Base-by-base conservation (phyloP, 2,113 vertebrate genomes). In the Lepus europaeus region DNA sequence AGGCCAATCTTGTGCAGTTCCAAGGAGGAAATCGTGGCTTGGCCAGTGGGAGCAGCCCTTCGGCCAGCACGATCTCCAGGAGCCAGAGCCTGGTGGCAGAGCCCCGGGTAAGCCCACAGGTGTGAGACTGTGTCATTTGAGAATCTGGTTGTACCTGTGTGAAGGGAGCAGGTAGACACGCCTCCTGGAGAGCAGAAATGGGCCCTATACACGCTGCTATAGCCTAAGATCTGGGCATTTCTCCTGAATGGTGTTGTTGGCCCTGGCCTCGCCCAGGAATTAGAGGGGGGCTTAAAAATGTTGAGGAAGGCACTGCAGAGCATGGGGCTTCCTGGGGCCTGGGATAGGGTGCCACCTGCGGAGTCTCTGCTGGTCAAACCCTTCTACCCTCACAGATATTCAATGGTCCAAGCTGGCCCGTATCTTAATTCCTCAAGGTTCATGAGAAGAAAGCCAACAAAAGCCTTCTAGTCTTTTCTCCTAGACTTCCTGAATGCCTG, bases 141-240 rank as follows among this genome's bases (percentile, higher is more conserved):
- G 6, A n/a, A 69, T 63, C 23, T 45, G 13, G 20, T 5, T 22
- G 4, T 49, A 61, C 3, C 2, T 2, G 2, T 1, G 1, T n/a
- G 49, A 70, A 31, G 22, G 23, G 59, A 4, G 20, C 80, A 63
- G n/a, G 4, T 53, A 3, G 14, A 80, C 70, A 33, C 16, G 4
- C 8, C 6, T 53, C 13, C 2, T 64, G 6, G 39, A 56, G 8
- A 25, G 49, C 2, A 49, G 59, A 70, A 64, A 31, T 9, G 6
- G 19, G 1, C 1, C 5, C 12, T 2, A 6, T 10, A 31, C 12
- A 51, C 3, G 25, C 9, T 33, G 25, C 12, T n/a, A 51, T 20
- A 51, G 20, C 17, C 51, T 74, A 1, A 16, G 6, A 33, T 39
- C 12, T 17, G 3, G 11, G 17, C 11, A 16, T 12, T 23, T 16